Evolutionary conservation across 2,797 vertebrate genomes (phyloP).

Genomic region (Hemibagrus guttatus): DNA sequence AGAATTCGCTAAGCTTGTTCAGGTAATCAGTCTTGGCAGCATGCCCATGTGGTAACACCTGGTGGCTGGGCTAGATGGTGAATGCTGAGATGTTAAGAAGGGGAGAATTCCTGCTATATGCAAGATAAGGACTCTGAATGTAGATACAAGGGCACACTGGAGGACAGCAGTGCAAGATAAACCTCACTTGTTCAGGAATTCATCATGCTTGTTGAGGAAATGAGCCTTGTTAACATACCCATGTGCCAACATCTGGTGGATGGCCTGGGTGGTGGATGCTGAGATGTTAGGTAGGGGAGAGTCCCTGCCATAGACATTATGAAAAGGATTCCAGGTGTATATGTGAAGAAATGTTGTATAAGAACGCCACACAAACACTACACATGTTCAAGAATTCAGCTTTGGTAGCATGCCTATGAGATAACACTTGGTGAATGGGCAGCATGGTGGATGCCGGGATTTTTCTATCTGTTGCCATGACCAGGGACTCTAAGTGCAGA

Average conservation of each 20-base stretch:
- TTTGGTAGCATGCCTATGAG: neutral
- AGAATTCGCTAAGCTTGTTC: neutral
- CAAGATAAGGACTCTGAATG: constrained; percentile 53
- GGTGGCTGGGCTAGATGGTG: constrained; percentile 6
- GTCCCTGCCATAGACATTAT: neutral
- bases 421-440: neutral
- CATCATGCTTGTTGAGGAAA: neutral
- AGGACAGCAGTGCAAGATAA: neutral
- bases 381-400: neutral
- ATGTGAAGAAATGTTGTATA: neutral
- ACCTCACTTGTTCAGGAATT: neutral
- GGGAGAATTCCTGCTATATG: neutral
- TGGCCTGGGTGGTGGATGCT: neutral
- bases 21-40: constrained; percentile 10
- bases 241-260: neutral
- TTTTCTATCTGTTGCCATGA: constrained; percentile 71
- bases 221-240: constrained; percentile 3
- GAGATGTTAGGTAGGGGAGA: neutral
- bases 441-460: constrained; percentile 47
- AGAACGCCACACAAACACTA: neutral
- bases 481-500: constrained; percentile 63
- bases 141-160: constrained; percentile 1
- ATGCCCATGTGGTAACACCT: neutral
- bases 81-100: neutral
- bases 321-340: neutral